phyloP scores from a whole-genome alignment of 2,888 invertebrate species.

The Odontocerum albicorne region DNA sequence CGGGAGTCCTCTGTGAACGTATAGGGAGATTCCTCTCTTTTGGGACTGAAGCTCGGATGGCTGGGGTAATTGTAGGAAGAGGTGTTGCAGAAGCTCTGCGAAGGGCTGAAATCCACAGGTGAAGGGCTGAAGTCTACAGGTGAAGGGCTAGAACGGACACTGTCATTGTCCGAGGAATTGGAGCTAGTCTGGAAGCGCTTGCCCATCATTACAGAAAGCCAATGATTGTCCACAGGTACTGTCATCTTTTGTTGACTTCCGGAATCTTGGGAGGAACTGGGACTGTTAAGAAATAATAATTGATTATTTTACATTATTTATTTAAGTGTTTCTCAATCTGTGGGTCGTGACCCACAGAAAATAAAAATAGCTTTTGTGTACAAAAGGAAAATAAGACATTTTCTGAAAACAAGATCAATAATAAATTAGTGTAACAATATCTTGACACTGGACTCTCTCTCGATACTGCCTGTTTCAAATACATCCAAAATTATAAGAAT shows the following conservation, averaged over 20 bases:
- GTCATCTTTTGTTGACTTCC: slow-evolving; percentile 47
- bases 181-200: slow-evolving; percentile 59
- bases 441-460: too few species aligned
- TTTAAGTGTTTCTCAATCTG: too few species aligned
- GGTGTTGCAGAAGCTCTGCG: not conserved
- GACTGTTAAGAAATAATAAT: slow-evolving; percentile 15
- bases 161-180: slow-evolving; percentile 55
- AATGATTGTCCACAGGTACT: slow-evolving; percentile 59
- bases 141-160: slow-evolving; percentile 56
- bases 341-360: too few species aligned
- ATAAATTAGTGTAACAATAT: too few species aligned
- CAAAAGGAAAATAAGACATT: too few species aligned
- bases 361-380: too few species aligned
- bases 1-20: slow-evolving; percentile 24
- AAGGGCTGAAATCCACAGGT: not conserved
- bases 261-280: slow-evolving; percentile 18
- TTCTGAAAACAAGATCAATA: too few species aligned
- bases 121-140: slow-evolving; percentile 17
- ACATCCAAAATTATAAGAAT: too few species aligned
- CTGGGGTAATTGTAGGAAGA: slow-evolving; percentile 26
- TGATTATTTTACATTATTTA: too few species aligned
- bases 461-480: too few species aligned
- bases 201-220: slow-evolving; percentile 65
- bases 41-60: slow-evolving; percentile 3
- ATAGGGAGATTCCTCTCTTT: slow-evolving; percentile 29